Base-by-base conservation (phyloP, 2,888 invertebrate species). In the Drosophila monieri region DNA sequence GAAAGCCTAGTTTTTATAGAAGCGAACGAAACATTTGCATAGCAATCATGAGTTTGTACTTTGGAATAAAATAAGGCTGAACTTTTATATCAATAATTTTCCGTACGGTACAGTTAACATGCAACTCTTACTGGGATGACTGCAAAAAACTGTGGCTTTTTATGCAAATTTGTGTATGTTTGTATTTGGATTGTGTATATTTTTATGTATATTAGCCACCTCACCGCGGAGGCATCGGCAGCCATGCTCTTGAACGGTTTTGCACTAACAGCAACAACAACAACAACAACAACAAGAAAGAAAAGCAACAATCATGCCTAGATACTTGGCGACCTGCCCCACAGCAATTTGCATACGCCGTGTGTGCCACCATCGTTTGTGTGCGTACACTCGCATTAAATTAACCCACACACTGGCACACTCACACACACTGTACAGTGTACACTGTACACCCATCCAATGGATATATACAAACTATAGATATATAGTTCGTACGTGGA, bases 241-340 rank as follows among this genome's bases (percentile, higher is more conserved):
- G 53, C 55, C 76, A 57, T 74, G 73, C 71, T 77, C 73, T 78
- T 78, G 70, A 77, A 71, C 69, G 68, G 41, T 51, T 70, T 65
- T 61, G 59, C 60, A 39, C n/a, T 32, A 54, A 65, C 55, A 67
- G 73, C 65, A 46, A 27, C 56, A 57, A 51, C 51, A 62, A 59
- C 59, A 58, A 25, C 5, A 27, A 35, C 21, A 18, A 9, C 2
- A 14, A n/a, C 35, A 39, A 14, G 25, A 25, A 8, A 39, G 15
- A 15, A 41, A 41, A 8, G 21, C 21, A 43, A 43, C 43, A 43
- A 21, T 18, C 43, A 43, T 43, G 21, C 43, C 37, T 35, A 69
- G 73, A 61, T 71, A 69, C 83, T 73, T 80, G 73, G 84, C 78
- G 83, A 83, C 83, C 83, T 83, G 86, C 83, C 83, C 53, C 86